Evolutionary conservation across 2,113 vertebrate species (phyloP), one percentile per base, ranked within the genome.

Genomic region (Tachycineta bicolor): DNA sequence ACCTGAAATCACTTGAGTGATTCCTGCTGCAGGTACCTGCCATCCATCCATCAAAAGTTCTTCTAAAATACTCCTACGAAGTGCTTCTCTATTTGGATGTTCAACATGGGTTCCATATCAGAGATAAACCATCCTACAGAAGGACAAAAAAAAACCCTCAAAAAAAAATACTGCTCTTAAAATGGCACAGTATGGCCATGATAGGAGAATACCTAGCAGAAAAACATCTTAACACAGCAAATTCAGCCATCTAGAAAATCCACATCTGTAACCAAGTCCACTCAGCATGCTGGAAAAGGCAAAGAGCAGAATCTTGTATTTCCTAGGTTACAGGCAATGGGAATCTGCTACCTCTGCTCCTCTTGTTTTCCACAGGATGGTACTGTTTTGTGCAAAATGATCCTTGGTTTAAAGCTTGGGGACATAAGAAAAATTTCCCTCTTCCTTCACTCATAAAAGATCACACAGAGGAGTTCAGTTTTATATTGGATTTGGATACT

Each of bases 281-380:
- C 33, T 39, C 19, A 70, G 43, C 28, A 46, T 11, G 29, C 33
- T 46, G 59, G 67, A 73, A 95, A 89, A 87, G 62, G 28, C 15
- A 33, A 88, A 80, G 43, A 92, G 33, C 26, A 92, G 50, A 44
- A 80, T 88, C n/a, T 46, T 59, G 28, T 47, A 89, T 68, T 95
- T 91, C 56, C 73, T 55, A 59, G 33, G 39, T 90, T 83, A 81
- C 29, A 59, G 46, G 29, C 55, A 90, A 74, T 1, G 47, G 55
- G 50, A 80, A 76, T 31, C 68, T 34, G n/a, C 59, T 37, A 53
- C 50, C 43, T 55, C 33, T 89, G 94, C 39, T 95, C 52, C 90
- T 93, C 59, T 39, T 88, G 63, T 67, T 81, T 92, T 92, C 80
- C 89, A 92, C 73, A 95, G 89, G 87, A 96, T 78, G 80, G 80